Base-by-base conservation (phyloP, 2,888 invertebrate species). In the Acleris cristana region DNA sequence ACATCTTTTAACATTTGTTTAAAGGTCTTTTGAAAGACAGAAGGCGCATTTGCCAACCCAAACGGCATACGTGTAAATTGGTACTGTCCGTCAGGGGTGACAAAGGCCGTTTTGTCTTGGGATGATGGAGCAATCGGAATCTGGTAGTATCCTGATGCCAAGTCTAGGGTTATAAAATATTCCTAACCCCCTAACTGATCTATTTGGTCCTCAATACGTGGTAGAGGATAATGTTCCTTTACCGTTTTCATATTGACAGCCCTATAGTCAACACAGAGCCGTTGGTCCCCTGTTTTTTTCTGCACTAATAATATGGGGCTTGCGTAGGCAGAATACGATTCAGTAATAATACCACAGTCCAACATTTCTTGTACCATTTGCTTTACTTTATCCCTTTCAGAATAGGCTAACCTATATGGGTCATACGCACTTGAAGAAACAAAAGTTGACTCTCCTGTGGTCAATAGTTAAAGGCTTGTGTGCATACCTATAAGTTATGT, bases 231-330 rank as follows among this genome's bases (percentile, higher is more conserved):
- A 26, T 66, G 58, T 14, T 53, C 52, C 68, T 77, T 70, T 76
- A 64, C 81, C 79, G 66, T 78, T 78, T 19, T 71, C 4, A 68
- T 62, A 65, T 86, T 86, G 2, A 84, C 53, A 2, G 62, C 68
- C 30, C 70, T 61, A 57, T 69, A 70, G 63, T 70, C 70, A n/a
- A 70, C 49, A n/a, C 70, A 70, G 14, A 70, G 45, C 7, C 70
- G 18, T 16, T 48, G 23, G 18, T 65, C 65, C 1, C 70, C 70
- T 10, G 44, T 62, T 51, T 65, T 65, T 21, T 70, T 70, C 26
- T 58, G 51, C 0, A 77, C 77, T 0, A 79, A 23, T 0, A 79
- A 7, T 1, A 77, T 70, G 0, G 78, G 76, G 48, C 74, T 74
- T 0, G 76, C 76, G 57, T 74, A 76, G 1, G 67, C 49, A 0